A percentile compares a stretch with the other conserved stretches of the same genome.
Evolutionary conservation across 2,797 vertebrate genomes (phyloP).

Genomic region (Heliangelus exortis): DNA sequence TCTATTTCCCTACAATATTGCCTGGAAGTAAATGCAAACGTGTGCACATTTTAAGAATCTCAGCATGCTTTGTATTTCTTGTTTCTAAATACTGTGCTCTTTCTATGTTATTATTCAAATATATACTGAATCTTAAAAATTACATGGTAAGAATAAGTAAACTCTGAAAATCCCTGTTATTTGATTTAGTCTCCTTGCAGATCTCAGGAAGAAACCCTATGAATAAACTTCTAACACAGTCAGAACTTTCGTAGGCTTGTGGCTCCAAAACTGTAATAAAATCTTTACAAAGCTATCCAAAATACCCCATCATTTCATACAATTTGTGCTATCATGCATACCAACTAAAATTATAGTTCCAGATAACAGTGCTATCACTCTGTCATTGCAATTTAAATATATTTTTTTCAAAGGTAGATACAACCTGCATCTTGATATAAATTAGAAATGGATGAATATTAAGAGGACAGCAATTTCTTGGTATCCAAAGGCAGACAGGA

Average conservation of each 20-base stretch:
- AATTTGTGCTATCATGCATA: conserved; percentile 48
- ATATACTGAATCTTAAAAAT: conserved; percentile 11
- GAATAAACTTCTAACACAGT: conserved; percentile 34
- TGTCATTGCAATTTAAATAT: conserved; percentile 35
- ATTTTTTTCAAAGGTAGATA: conserved; percentile 49
- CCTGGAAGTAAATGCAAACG: conserved; percentile 26
- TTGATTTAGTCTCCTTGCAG: conserved; percentile 51
- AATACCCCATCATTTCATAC: conserved; percentile 57
- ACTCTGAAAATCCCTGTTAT: conserved; percentile 52
- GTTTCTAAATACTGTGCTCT: conserved; percentile 40
- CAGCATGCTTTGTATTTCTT: conserved; percentile 34
- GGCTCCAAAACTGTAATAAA: conserved; percentile 26
- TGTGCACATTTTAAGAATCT: conserved; percentile 12
- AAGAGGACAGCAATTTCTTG: neutral
- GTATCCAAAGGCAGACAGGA: conserved; percentile 8
- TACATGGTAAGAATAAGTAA: conserved; percentile 49
- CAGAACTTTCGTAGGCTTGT: conserved; percentile 7
- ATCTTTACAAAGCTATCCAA: conserved; percentile 62
- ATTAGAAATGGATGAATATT: conserved; percentile 1
- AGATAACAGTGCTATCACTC: conserved; percentile 58
- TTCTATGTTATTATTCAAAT: conserved; percentile 24
- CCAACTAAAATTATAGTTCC: conserved; percentile 60
- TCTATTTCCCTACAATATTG: neutral
- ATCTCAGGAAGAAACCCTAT: conserved; percentile 14
- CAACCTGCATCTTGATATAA: conserved; percentile 19